A percentile compares a stretch with the other conserved stretches of the same genome.
Conservation (phyloP, 1,140 invertebrate genomes). For the Heliothis subflexa region DNA sequence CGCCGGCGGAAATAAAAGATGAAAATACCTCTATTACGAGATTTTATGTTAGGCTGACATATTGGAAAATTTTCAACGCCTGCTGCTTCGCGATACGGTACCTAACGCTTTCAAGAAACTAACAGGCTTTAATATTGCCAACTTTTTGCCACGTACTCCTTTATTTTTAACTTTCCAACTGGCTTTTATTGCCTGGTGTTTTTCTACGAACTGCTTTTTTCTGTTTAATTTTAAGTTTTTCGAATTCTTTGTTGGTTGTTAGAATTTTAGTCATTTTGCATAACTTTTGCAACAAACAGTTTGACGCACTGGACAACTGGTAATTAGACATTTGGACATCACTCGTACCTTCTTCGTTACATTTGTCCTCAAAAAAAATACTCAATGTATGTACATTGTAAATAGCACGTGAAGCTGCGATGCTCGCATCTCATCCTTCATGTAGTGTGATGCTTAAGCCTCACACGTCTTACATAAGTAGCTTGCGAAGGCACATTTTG, state of each 20-base stretch:
- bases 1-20: conserved; percentile 41
- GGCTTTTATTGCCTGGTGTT: conserved; percentile 8
- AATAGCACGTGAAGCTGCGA: neutral
- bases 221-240: neutral
- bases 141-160: conserved; percentile 5
- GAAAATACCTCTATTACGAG: conserved; percentile 45
- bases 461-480: conserved; percentile 22
- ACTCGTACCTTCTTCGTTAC: too few relatives aligned
- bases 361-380: neutral
- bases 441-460: conserved; percentile 23
- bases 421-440: conserved; percentile 22
- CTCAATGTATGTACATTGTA: neutral
- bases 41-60: conserved; percentile 46
- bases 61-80: conserved; percentile 48
- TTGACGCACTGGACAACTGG: too few relatives aligned
- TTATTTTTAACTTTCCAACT: conserved; percentile 27
- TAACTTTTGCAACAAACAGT: too few relatives aligned
- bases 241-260: neutral
- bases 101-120: conserved; percentile 32
- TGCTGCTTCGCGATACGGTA: conserved; percentile 27
- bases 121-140: conserved; percentile 45
- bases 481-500: conserved; percentile 25
- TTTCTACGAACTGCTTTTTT: conserved; percentile 6
- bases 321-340: too few relatives aligned
- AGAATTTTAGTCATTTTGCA: too few relatives aligned